phyloP scores from a whole-genome alignment of 2,797 vertebrate genomes.

The Mareca penelope region DNA sequence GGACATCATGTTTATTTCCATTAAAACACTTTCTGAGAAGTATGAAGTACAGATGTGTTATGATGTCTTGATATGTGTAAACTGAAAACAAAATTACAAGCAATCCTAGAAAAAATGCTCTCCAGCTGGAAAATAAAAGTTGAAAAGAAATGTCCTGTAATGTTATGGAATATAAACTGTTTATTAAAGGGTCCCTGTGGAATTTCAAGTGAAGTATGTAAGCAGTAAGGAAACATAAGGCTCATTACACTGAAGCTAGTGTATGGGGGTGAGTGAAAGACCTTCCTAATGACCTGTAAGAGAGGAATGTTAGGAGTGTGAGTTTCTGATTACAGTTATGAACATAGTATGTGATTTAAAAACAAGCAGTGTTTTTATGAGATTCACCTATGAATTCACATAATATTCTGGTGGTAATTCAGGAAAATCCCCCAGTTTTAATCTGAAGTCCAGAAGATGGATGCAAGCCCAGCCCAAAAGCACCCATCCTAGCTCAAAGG shows the following conservation, averaged over 20 bases:
- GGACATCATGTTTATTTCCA: neutral
- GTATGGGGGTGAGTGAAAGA: neutral
- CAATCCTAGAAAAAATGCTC: neutral
- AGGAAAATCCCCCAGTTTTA: neutral
- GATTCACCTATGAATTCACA: neutral
- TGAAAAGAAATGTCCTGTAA: neutral
- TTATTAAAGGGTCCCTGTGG: neutral
- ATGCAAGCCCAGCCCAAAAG: neutral
- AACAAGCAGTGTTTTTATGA: neutral
- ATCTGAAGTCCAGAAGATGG: neutral
- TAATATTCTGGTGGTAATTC: neutral
- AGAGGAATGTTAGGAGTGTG: neutral
- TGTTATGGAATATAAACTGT: neutral
- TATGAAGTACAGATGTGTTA: neutral
- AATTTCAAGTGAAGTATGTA: neutral
- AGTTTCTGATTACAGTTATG: neutral
- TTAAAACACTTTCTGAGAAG: slow-evolving; percentile 8
- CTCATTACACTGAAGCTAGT: neutral
- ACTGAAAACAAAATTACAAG: neutral
- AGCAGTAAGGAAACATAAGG: neutral
- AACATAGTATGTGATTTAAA: neutral
- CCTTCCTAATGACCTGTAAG: neutral
- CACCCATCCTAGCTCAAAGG: neutral
- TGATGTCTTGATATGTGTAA: neutral
- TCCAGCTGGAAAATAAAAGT: slow-evolving; percentile 15